A percentile compares a stretch with the other conserved stretches of the same genome.
Evolutionary conservation across 2,888 invertebrate genomes (phyloP).

Genomic region (Drosophila prolongata): DNA sequence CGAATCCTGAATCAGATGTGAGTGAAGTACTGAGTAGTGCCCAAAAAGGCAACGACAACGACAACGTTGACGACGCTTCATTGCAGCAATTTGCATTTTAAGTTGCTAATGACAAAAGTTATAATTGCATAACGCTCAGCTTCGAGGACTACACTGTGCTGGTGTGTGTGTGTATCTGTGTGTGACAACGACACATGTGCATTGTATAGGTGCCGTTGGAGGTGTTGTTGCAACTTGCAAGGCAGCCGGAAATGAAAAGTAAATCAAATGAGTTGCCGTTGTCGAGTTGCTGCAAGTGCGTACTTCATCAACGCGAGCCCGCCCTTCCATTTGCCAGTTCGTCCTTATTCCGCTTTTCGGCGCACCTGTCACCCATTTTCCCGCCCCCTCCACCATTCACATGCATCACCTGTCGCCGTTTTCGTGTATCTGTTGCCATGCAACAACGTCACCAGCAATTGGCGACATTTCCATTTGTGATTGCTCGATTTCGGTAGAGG

Average conservation of each 20-base stretch:
- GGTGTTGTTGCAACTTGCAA: conserved; percentile 57
- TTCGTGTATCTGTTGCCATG: conserved; percentile 30
- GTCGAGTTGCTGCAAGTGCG: conserved; percentile 44
- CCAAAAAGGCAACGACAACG: conserved; percentile 53
- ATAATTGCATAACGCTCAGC: conserved; percentile 82
- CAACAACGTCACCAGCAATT: conserved; percentile 52
- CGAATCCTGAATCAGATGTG: conserved; percentile 18
- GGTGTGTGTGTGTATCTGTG: conserved; percentile 16
- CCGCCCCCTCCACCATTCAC: background rate
- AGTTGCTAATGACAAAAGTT: conserved; percentile 83
- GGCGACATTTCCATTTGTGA: conserved; percentile 59
- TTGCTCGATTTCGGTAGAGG: conserved; percentile 41
- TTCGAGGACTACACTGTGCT: conserved; percentile 43
- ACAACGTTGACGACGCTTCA: conserved; percentile 68
- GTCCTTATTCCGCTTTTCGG: background rate
- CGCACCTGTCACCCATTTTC: background rate
- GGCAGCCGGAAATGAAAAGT: conserved; percentile 81
- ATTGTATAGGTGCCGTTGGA: conserved; percentile 22
- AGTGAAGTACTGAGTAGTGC: conserved; percentile 35
- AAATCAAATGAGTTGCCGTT: conserved; percentile 76
- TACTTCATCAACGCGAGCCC: conserved; percentile 56
- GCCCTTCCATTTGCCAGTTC: conserved; percentile 6
- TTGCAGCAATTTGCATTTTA: conserved; percentile 81
- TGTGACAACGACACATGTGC: conserved; percentile 39
- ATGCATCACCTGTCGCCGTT: conserved; percentile 21